phyloP scores from a whole-genome alignment of 1,140 invertebrate genomes.

The Tribolium madens region DNA sequence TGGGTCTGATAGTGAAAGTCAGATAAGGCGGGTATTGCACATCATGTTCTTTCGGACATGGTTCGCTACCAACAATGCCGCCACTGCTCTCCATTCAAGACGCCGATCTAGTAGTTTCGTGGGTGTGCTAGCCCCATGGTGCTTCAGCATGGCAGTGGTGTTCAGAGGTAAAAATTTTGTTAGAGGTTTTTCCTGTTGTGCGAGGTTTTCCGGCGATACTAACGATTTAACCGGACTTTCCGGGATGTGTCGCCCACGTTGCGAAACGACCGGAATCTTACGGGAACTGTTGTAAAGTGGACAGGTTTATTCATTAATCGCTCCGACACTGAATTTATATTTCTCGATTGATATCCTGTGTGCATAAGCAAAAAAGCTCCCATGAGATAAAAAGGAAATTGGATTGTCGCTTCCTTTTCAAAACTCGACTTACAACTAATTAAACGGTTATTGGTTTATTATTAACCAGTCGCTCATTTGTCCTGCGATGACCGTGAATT shows the following conservation, averaged over 20 bases:
- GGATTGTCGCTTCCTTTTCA: slow-evolving; percentile 44
- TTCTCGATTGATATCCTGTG: slow-evolving; percentile 23
- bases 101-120: slow-evolving; percentile 1
- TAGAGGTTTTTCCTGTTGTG: neutral
- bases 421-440: slow-evolving; percentile 28
- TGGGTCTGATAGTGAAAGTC: slow-evolving; percentile 61
- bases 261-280: slow-evolving; percentile 14
- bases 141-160: slow-evolving; percentile 7
- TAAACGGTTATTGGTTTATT: slow-evolving; percentile 35
- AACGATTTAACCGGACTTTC: neutral
- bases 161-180: slow-evolving; percentile 9
- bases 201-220: neutral
- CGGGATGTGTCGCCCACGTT: neutral
- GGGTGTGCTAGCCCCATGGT: neutral
- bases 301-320: slow-evolving; percentile 15
- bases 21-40: slow-evolving; percentile 57
- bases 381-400: slow-evolving; percentile 45
- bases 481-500: slow-evolving; percentile 29
- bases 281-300: slow-evolving; percentile 11
- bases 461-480: slow-evolving; percentile 25
- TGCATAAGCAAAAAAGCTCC: slow-evolving; percentile 7
- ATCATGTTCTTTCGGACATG: slow-evolving; percentile 52
- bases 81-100: slow-evolving; percentile 49
- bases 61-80: slow-evolving; percentile 61
- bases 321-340: neutral